These are phyloP conservation scores for Andrena praecox DNA, from an alignment of 2,888 invertebrate genomes.

Conservation along the genomic window DNA sequence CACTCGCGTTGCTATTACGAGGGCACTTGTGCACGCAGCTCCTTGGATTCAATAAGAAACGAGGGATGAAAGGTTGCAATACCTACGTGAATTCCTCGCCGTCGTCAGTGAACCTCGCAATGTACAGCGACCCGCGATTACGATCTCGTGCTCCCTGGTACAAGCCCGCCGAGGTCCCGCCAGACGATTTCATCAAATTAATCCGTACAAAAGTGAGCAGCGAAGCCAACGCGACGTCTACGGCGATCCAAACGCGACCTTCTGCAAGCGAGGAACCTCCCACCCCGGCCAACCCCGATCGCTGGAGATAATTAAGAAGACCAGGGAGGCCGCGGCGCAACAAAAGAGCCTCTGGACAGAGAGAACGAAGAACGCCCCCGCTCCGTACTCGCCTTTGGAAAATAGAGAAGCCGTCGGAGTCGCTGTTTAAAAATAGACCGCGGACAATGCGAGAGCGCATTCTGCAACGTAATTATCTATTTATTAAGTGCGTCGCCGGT, in stretches of 20 bases:
- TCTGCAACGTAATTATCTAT: slow-evolving; percentile 62
- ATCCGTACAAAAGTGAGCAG: no score
- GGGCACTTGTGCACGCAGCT: no score
- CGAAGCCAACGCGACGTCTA: no score
- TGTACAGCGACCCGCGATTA: no score
- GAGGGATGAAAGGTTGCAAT: no score
- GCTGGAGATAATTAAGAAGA: slow-evolving; percentile 10
- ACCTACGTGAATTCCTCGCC: no score
- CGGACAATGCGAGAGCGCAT: slow-evolving; percentile 52
- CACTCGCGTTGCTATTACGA: no score
- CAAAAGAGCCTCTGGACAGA: not conserved
- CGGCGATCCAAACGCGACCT: not conserved
- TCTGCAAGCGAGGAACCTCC: not conserved
- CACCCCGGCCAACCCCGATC: not conserved
- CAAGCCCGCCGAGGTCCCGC: no score
- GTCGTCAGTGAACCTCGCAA: no score
- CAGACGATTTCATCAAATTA: no score
- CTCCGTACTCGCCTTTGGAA: slow-evolving; percentile 1
- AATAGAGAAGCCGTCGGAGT: slow-evolving; percentile 12
- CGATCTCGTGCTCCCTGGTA: no score
- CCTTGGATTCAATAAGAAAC: no score
- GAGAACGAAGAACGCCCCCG: not conserved
- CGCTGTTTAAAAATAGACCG: slow-evolving; percentile 52
- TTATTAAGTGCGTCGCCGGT: slow-evolving; percentile 60
- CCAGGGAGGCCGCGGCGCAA: not conserved